phyloP scores from a whole-genome alignment of 1,140 invertebrate genomes.

The Drosophila leontia region DNA sequence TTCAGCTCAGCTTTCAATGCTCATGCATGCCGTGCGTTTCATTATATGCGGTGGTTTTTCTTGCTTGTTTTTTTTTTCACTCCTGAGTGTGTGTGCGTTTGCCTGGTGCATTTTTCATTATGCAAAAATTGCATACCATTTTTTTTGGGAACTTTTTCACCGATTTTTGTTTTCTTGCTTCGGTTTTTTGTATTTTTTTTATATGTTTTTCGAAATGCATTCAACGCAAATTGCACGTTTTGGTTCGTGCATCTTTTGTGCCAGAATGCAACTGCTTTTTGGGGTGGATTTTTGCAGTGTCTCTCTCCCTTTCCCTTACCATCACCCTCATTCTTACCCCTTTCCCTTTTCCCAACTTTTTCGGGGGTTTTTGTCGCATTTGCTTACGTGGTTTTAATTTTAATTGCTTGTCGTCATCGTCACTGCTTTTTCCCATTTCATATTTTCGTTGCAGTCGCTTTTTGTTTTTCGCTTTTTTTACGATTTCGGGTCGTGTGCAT shows the following conservation, averaged over 20 bases:
- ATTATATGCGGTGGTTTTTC: conserved; percentile 42
- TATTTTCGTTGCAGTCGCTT: conserved; percentile 14
- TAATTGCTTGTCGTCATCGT: conserved; percentile 76
- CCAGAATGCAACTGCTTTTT: conserved; percentile 68
- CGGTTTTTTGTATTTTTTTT: conserved; percentile 31
- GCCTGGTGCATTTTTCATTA: conserved; percentile 82
- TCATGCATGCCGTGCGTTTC: conserved; percentile 67
- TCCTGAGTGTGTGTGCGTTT: conserved; percentile 30
- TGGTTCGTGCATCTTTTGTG: conserved; percentile 81
- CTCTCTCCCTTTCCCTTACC: conserved; percentile 41
- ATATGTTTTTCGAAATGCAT: conserved; percentile 64
- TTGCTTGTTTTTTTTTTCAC: conserved; percentile 17
- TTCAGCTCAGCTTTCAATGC: conserved; percentile 74
- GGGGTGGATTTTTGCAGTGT: conserved; percentile 74
- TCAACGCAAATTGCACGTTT: conserved; percentile 81
- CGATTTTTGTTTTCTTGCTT: conserved; percentile 61
- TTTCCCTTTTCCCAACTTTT: conserved; percentile 39
- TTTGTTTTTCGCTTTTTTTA: conserved; percentile 12
- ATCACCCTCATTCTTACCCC: neutral
- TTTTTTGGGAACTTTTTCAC: conserved; percentile 56
- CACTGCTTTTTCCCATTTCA: conserved; percentile 24
- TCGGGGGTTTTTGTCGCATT: conserved; percentile 71
- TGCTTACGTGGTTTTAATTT: conserved; percentile 82
- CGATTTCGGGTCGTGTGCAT: conserved; percentile 55
- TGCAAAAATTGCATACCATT: conserved; percentile 81